Conservation (phyloP, 2,888 invertebrate genomes). For the Smittia aterrima region DNA sequence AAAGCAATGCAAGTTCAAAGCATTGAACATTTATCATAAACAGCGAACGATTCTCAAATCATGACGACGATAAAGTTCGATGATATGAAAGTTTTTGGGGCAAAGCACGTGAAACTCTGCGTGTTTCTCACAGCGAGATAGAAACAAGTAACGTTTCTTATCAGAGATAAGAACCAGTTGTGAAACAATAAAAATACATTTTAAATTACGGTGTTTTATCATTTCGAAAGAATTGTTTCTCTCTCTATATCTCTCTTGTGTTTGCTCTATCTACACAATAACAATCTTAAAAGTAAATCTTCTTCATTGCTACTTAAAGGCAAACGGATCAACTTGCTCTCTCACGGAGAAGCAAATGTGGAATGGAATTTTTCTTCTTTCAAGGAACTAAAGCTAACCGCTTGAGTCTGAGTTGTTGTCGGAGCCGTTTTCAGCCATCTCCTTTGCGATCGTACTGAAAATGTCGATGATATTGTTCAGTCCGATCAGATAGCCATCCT, state of each 20-base stretch:
- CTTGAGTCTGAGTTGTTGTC: conserved; percentile 6
- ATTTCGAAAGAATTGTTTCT: background rate
- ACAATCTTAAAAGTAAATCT: conserved; percentile 19
- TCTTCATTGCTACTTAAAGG: background rate
- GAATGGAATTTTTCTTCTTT: no score
- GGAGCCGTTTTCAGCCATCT: background rate
- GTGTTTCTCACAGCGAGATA: no score
- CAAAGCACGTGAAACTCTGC: no score
- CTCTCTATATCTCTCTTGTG: background rate
- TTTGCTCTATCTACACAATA: conserved; percentile 6
- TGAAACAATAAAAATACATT: background rate
- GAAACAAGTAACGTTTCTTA: background rate
- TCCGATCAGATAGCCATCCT: conserved; percentile 93
- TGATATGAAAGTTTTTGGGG: no score
- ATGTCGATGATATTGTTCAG: conserved; percentile 86
- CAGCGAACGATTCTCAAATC: no score
- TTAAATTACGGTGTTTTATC: background rate
- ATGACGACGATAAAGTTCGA: no score
- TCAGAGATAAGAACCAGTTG: background rate
- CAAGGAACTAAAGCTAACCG: background rate
- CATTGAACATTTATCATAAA: no score
- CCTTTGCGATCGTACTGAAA: conserved; percentile 55
- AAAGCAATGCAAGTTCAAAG: no score
- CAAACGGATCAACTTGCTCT: background rate
- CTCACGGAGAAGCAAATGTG: background rate